phyloP scores from a whole-genome alignment of 2,888 invertebrate species.

The Dryadula phaetusa region DNA sequence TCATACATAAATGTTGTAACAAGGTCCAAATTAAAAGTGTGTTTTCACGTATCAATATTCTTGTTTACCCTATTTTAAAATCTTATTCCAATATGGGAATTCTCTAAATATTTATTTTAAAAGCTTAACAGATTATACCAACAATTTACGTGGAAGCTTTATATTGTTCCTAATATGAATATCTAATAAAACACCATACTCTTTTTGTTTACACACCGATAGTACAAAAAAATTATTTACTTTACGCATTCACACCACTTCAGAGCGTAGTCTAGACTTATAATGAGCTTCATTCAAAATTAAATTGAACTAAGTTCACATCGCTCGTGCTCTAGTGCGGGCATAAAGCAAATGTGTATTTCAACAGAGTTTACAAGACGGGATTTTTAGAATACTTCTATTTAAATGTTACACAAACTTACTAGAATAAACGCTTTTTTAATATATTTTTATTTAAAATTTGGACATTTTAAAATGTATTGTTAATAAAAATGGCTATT shows the following conservation, averaged over 20 bases:
- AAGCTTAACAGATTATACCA: background rate
- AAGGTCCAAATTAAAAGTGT: too few species aligned
- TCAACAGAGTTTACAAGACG: slow-evolving; percentile 15
- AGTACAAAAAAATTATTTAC: slow-evolving; percentile 18
- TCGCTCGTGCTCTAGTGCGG: slow-evolving; percentile 20
- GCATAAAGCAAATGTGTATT: slow-evolving; percentile 19
- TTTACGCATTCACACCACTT: slow-evolving; percentile 29
- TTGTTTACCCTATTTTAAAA: too few species aligned
- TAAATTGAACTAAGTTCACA: slow-evolving; percentile 27
- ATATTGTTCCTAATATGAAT: background rate
- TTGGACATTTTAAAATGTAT: background rate
- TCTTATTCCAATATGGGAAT: too few species aligned
- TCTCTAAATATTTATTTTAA: background rate
- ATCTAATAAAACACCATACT: background rate
- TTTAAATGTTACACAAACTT: slow-evolving; percentile 1
- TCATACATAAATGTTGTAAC: too few species aligned
- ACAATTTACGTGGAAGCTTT: background rate
- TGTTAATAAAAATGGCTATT: background rate
- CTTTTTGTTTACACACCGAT: slow-evolving; percentile 8
- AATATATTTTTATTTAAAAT: background rate
- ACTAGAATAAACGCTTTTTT: slow-evolving; percentile 5
- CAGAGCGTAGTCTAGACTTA: slow-evolving; percentile 27
- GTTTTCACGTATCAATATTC: too few species aligned
- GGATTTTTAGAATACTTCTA: background rate
- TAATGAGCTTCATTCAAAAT: slow-evolving; percentile 33